Evolutionary conservation across 1,140 invertebrate species (phyloP), one percentile per base, ranked within the genome.

Genomic region (Linepithema humile): DNA sequence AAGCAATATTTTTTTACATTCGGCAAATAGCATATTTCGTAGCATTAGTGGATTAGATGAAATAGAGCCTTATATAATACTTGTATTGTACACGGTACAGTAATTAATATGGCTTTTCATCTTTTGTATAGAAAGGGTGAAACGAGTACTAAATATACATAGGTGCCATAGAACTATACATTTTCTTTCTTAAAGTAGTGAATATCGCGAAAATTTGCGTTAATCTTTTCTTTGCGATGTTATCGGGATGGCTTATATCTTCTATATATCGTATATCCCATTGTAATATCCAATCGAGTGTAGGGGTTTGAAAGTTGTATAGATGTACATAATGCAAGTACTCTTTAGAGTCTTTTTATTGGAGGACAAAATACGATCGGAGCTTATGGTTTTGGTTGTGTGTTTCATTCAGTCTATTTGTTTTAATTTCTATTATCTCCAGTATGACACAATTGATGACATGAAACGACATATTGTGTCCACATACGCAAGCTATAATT

Each of bases 351-450:
- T 57, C 38, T 32, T 26, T 60, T 74, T 48, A 57, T 50, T 48
- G 20, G 35, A 64, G 48, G 12, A 4, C 23, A 65, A 12, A 12
- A 45, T 40, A 20, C 62, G 62, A 43, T 55, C 64, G 23, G 65
- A 77, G 82, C 35, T 80, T 55, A 60, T 48, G 32, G 55, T 77
- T 88, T 85, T 88, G 86, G 83, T 88, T 88, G 87, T 88, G 87
- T 83, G 86, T 65, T 60, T 83, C 53, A 78, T 88, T 59, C 59
- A 45, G 65, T 57, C 48, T 10, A 7, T 12, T 55, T 40, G 26
- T 59, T 43, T 26, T 53, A 53, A 38, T 38, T 4, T 69, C 50
- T 12, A 38, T 77, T 65, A 65, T 77, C 53, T 77, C 20, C 43
- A 17, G 15, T 77, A 53, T 26, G 43, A 65, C 20, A 17, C 32